Conservation (phyloP, 2,888 invertebrate species). For the Phortica okadai region DNA sequence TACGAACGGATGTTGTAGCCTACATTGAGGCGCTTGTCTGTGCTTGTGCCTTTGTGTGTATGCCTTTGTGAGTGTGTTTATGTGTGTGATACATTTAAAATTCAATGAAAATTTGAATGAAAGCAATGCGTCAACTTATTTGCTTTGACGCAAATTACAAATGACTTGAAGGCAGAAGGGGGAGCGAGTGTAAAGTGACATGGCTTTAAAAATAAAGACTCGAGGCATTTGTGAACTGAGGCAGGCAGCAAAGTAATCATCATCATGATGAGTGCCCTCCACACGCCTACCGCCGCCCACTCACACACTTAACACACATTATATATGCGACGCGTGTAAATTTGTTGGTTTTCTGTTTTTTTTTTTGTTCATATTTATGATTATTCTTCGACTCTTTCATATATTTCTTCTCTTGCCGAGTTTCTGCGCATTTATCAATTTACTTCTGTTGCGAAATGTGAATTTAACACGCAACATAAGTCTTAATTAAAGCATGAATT, state of each 20-base stretch:
- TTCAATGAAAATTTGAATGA: constrained; percentile 14
- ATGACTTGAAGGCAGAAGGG: no score
- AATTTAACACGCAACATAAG: constrained; percentile 53
- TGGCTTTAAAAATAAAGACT: no score
- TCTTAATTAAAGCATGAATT: constrained; percentile 57
- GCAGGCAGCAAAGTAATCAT: no score
- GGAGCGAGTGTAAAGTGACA: no score
- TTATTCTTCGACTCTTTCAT: constrained; percentile 27
- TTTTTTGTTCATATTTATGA: constrained; percentile 35
- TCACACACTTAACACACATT: constrained; percentile 7
- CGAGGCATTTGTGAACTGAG: no score
- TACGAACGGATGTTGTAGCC: not conserved
- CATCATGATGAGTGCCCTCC: not conserved
- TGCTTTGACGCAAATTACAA: no score
- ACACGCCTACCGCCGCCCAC: not conserved
- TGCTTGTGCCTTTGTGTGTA: not conserved
- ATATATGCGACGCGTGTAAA: constrained; percentile 54
- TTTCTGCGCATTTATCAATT: constrained; percentile 54
- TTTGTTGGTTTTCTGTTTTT: constrained; percentile 37
- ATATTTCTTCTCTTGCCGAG: not conserved
- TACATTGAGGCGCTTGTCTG: no score
- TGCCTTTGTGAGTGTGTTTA: constrained; percentile 31
- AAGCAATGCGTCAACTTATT: not conserved
- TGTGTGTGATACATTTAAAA: constrained; percentile 37
- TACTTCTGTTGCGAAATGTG: constrained; percentile 42